Evolutionary conservation across 35 echinoderm and acorn worm species (phyloP).

Genomic region (Nesometra sesokonis): DNA sequence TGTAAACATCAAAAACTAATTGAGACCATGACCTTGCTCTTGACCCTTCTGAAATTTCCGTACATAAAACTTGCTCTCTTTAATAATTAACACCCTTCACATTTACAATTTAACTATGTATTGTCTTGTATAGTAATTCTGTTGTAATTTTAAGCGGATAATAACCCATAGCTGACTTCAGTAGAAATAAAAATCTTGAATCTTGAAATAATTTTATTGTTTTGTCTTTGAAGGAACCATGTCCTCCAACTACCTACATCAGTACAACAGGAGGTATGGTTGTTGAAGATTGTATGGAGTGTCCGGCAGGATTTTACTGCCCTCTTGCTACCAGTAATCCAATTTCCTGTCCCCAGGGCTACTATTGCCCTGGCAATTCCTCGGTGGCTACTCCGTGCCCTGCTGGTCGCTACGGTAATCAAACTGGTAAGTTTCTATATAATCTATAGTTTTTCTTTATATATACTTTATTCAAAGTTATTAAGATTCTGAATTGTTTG

Average conservation of each 20-base stretch:
- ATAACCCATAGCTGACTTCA: too few species aligned
- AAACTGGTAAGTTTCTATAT: constrained; percentile 41
- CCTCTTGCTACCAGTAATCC: constrained; percentile 55
- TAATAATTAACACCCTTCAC: too few species aligned
- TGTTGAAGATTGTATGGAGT: constrained; percentile 67
- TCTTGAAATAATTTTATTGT: neutral
- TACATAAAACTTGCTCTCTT: too few species aligned
- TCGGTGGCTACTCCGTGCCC: constrained; percentile 65
- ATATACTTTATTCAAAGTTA: neutral
- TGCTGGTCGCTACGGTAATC: constrained; percentile 72
- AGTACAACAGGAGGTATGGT: constrained; percentile 41
- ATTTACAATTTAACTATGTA: too few species aligned
- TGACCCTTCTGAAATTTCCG: too few species aligned
- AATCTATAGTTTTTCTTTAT: neutral
- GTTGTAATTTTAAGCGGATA: too few species aligned
- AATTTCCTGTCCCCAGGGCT: constrained; percentile 60
- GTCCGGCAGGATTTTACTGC: constrained; percentile 68
- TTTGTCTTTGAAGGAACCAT: constrained; percentile 46
- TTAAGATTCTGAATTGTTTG: too few species aligned
- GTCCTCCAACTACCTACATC: constrained; percentile 67
- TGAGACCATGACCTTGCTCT: too few species aligned
- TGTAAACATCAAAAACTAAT: too few species aligned
- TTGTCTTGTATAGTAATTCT: too few species aligned
- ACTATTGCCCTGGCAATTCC: constrained; percentile 78
- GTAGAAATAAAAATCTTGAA: neutral